A percentile compares a stretch with the other conserved stretches of the same genome.
phyloP scores from a whole-genome alignment of 2,113 vertebrate species.

The Anseranas semipalmata region DNA sequence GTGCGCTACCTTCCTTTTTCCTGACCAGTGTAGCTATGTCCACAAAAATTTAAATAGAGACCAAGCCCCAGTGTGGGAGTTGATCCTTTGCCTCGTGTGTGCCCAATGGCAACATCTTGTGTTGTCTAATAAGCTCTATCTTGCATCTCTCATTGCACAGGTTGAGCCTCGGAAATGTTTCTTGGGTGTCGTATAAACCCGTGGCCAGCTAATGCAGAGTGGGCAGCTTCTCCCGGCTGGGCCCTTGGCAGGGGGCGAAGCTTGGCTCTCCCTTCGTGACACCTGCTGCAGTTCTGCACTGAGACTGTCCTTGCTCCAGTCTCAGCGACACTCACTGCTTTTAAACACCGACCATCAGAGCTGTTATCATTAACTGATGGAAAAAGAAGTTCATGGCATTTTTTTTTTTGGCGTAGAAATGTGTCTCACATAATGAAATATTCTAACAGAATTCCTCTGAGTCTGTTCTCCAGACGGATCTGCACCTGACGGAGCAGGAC shows the following conservation, averaged over 20 bases:
- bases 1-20: not conserved
- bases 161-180: not conserved
- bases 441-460: not conserved
- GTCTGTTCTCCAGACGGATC: not conserved
- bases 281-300: not conserved
- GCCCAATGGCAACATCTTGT: not conserved
- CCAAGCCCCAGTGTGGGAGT: not conserved
- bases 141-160: not conserved
- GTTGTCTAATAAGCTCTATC: not conserved
- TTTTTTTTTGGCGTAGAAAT: not conserved
- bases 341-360: not conserved
- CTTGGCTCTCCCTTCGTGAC: not conserved
- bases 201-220: not conserved
- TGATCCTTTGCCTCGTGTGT: not conserved
- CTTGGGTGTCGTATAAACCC: not conserved
- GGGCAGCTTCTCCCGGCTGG: not conserved
- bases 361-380: not conserved
- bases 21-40: not conserved
- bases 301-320: not conserved
- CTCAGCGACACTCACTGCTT: not conserved
- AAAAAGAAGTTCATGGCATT: not conserved
- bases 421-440: not conserved
- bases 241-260: fast-evolving
- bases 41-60: not conserved
- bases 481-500: not conserved